Evolutionary conservation across 2,797 vertebrate genomes (phyloP).

Genomic region (Rhinophrynus dorsalis): DNA sequence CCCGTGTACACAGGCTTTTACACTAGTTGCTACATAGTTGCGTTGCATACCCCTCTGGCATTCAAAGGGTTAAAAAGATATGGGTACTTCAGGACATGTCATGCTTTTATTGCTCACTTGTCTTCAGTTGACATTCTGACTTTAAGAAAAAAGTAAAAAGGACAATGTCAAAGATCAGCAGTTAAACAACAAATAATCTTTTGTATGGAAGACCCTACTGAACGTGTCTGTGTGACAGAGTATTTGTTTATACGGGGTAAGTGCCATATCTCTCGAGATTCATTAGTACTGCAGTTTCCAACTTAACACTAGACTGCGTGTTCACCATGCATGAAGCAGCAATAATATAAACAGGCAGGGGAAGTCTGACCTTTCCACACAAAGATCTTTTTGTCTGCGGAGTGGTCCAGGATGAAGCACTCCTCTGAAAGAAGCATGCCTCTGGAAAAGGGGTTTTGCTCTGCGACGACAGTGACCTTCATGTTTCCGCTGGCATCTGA

Average conservation of each 20-base stretch:
- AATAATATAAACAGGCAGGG: background rate
- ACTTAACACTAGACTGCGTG: background rate
- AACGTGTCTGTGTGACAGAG: background rate
- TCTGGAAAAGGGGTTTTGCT: constrained; percentile 85
- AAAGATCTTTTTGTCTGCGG: constrained; percentile 81
- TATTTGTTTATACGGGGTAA: background rate
- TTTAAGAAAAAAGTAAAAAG: too few species aligned
- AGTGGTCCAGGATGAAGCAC: constrained; percentile 88
- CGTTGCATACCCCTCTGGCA: too few species aligned
- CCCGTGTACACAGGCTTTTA: too few species aligned
- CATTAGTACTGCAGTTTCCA: background rate
- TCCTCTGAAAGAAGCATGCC: constrained; percentile 81
- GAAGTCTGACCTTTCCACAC: constrained; percentile 86
- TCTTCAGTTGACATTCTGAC: too few species aligned
- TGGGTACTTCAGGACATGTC: too few species aligned
- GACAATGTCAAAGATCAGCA: too few species aligned
- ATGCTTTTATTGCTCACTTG: too few species aligned
- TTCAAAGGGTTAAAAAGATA: too few species aligned
- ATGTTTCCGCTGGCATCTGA: constrained; percentile 87
- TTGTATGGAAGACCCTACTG: too few species aligned
- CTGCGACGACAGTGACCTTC: constrained; percentile 74
- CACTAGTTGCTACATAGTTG: too few species aligned
- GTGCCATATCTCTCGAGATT: too few species aligned
- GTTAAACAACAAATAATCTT: background rate
- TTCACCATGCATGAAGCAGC: background rate